phyloP scores from a whole-genome alignment of 2,888 invertebrate genomes.

The Archips crataeganus region DNA sequence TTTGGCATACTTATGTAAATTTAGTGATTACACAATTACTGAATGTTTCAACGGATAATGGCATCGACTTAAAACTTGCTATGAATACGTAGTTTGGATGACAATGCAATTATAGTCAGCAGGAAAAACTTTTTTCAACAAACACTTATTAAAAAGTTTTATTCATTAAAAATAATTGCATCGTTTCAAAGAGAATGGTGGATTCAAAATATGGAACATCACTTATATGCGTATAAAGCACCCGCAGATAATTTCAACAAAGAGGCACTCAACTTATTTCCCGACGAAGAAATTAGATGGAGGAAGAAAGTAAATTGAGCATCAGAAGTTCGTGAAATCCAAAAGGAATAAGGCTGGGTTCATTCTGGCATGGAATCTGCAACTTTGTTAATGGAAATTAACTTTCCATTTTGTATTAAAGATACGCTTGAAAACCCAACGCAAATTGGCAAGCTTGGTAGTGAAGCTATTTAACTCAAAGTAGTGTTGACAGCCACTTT shows the following conservation, averaged over 20 bases:
- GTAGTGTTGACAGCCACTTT: neutral
- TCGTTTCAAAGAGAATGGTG: conserved; percentile 20
- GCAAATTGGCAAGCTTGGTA: neutral
- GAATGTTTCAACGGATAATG: no score
- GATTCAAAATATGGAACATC: conserved; percentile 16
- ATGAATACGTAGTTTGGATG: no score
- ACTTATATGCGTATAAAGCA: conserved; percentile 9
- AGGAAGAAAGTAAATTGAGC: conserved; percentile 34
- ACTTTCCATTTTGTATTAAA: neutral
- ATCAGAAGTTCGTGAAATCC: conserved; percentile 30
- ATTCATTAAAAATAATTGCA: conserved; percentile 22
- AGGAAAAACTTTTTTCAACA: no score
- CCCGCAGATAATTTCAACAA: conserved; percentile 19
- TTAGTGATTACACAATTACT: no score
- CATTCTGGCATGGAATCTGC: conserved; percentile 14
- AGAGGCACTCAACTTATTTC: conserved; percentile 30
- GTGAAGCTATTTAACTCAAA: neutral
- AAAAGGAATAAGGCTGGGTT: neutral
- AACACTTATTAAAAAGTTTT: neutral
- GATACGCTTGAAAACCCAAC: conserved; percentile 2
- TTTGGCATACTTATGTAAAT: no score
- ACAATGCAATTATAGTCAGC: no score
- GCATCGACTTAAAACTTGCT: no score
- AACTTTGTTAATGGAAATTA: conserved; percentile 13
- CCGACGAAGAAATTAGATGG: conserved; percentile 27